Base-by-base conservation (phyloP, 2,888 invertebrate species). In the Drosophila falleni region DNA sequence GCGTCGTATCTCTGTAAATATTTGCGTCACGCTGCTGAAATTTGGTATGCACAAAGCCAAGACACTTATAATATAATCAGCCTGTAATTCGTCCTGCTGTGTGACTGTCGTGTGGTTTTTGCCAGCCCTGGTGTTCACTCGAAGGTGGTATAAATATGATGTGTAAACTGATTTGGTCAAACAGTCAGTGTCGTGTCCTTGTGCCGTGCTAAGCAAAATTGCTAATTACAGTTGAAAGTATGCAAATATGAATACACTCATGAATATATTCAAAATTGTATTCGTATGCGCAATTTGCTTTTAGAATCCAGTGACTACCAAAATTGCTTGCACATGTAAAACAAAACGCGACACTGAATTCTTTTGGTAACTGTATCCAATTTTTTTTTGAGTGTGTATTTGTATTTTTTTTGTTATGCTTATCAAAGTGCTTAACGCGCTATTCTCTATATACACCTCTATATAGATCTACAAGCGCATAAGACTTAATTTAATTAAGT, bases 401-500 rank as follows among this genome's bases (percentile, higher is more conserved):
- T 29, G 29, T 29, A 26, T 33, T 41, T 15, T n/a, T 60, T 11
- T 16, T 63, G 64, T 47, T 60, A 44, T 69, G 65, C 59, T 70
- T 69, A 69, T 74, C 64, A 59, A 50, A 31, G 29, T 8, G 29
- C 8, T 8, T 29, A 8, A 8, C 29, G 29, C 29, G 5, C 5
- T 29, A 29, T 29, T 29, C 29, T 29, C 5, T 1, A 29, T 5
- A 29, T n/a, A n/a, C n/a, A n/a, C n/a, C n/a, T n/a, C n/a, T n/a
- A n/a, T n/a, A n/a, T n/a, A n/a, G n/a, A n/a, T n/a, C n/a, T n/a
- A n/a, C 63, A 31, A 19, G 41, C 15, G 23, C 54, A 71, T 54
- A 39, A 61, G 50, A 46, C 56, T 60, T 73, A 69, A 77, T 75
- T 77, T 41, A 77, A 78, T 76, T 73, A 76, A 78, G n/a, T 53